Evolutionary conservation across 2,888 invertebrate species (phyloP), one percentile per base, ranked within the genome.

Genomic region (Diabrotica balteata): DNA sequence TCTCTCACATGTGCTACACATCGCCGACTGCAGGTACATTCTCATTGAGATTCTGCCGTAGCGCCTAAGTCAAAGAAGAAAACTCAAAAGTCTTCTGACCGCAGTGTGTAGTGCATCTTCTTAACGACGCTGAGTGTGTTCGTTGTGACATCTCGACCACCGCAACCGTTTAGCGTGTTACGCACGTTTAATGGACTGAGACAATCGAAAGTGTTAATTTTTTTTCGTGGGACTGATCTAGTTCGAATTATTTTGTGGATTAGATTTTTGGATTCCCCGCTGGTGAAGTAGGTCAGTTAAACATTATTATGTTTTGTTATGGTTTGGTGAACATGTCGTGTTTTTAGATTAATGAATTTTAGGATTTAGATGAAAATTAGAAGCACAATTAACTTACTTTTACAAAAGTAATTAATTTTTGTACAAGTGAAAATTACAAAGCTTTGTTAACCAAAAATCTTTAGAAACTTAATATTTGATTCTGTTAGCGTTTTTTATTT

Each of bases 221-320:
- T 63, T 50, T 53, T 55, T 63, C 32, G 32, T 32, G 32, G 32
- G 32, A 32, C 32, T 32, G 32, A 5, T 32, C 32, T 32, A 32
- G 32, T 32, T 32, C 4, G 32, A 32, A 32, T 32, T 32, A 32
- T 22, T 65, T 63, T 46, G 67, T 53, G 44, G n/a, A n/a, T 60
- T 44, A 44, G 44, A 52, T 52, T 43, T 69, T 69, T 66, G 67
- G 68, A 70, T 69, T 66, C 66, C 46, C 32, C 32, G 32, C 43
- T 68, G 68, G 62, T 61, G 63, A 69, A 68, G 62, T 63, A 71
- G 71, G 71, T 71, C 68, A 71, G 71, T 71, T 62, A 32, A 32
- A 32, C 32, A 17, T 2, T 4, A 32, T 32, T 32, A 51, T 55
- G 61, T 53, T 55, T 62, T 54, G 55, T 45, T 65, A 67, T 59